Conservation (phyloP, 2,888 invertebrate genomes). For the Heterodera filipjevi region DNA sequence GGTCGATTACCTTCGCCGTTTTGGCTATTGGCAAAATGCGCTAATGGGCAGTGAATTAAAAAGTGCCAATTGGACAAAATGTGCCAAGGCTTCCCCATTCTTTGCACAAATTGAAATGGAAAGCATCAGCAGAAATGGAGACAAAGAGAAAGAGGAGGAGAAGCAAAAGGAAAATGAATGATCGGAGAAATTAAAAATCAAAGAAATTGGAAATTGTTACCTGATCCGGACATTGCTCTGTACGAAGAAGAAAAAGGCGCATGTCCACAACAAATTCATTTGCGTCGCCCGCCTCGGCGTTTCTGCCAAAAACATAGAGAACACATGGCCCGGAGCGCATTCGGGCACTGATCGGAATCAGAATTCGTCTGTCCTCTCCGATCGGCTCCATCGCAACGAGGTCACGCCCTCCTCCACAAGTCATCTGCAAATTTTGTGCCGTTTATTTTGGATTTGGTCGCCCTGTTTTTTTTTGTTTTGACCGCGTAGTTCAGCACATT, state of each 20-base stretch:
- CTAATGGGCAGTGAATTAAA: slow-evolving; percentile 26
- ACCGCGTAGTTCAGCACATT: slow-evolving; percentile 31
- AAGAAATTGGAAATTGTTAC: slow-evolving; percentile 22
- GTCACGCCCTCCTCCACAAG: slow-evolving; percentile 17
- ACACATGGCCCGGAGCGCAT: slow-evolving; percentile 33
- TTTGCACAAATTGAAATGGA: slow-evolving; percentile 17
- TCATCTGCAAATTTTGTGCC: slow-evolving; percentile 15
- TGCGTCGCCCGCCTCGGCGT: background rate
- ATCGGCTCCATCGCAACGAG: background rate
- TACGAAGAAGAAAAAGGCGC: slow-evolving; percentile 24
- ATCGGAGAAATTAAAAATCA: slow-evolving; percentile 12
- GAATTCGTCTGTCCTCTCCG: background rate
- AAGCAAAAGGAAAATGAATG: slow-evolving; percentile 1
- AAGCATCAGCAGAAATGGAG: background rate
- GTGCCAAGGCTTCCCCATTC: slow-evolving; percentile 5
- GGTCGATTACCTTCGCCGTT: slow-evolving; percentile 53
- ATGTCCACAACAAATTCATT: slow-evolving; percentile 26
- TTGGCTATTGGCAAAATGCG: slow-evolving; percentile 51
- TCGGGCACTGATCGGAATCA: slow-evolving; percentile 17
- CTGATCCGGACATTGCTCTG: slow-evolving; percentile 24
- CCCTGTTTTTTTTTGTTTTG: background rate
- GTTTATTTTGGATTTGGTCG: background rate
- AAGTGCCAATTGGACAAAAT: slow-evolving; percentile 22
- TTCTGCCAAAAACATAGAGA: slow-evolving; percentile 29
- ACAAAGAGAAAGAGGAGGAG: background rate